A percentile compares a stretch with the other conserved stretches of the same genome.
Evolutionary conservation across 2,888 invertebrate genomes (phyloP).

Genomic region (Pristionchus exspectatus): DNA sequence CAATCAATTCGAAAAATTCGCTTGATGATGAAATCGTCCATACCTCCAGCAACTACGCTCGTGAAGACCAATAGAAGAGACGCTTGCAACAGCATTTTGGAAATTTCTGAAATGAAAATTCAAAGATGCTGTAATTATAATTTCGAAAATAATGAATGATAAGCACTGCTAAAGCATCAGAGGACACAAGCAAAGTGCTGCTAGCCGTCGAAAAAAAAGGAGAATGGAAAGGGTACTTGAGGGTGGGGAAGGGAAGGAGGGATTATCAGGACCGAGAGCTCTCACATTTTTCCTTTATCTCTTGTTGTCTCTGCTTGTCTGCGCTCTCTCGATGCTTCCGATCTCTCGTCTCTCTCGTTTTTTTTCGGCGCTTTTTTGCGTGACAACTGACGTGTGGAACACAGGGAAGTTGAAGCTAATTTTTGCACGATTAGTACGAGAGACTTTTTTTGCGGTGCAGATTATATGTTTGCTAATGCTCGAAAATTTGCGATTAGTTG

Average conservation of each 20-base stretch:
- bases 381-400: conserved; percentile 16
- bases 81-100: not conserved
- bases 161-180: not conserved
- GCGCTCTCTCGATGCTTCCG: not conserved
- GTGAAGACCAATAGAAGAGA: not conserved
- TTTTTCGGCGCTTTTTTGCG: conserved; percentile 17
- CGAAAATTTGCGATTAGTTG: no score
- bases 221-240: not conserved
- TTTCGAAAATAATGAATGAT: not conserved
- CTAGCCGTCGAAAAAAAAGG: not conserved
- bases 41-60: not conserved
- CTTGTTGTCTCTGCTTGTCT: not conserved
- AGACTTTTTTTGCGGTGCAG: not conserved
- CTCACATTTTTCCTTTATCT: not conserved
- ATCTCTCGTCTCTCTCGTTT: not conserved
- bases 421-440: not conserved
- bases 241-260: not conserved
- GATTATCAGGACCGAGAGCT: not conserved
- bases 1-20: not conserved
- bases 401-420: not conserved
- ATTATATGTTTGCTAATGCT: no score
- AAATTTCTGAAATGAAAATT: not conserved
- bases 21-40: not conserved
- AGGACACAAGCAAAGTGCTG: not conserved
- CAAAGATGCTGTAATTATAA: no score